Base-by-base conservation (phyloP, 1,140 invertebrate genomes). In the Procambarus clarkii region DNA sequence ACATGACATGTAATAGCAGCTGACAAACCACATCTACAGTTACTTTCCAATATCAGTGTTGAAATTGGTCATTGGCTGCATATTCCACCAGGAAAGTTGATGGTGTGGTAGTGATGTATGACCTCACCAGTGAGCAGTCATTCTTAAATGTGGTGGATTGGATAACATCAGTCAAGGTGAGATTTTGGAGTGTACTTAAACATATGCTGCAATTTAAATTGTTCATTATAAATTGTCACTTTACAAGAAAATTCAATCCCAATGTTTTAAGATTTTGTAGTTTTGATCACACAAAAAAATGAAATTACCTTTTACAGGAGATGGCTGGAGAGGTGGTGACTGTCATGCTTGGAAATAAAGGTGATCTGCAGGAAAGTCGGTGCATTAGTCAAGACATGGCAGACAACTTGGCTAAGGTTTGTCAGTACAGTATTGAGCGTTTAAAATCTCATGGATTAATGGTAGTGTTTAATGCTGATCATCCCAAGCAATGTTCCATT, bases 41-140 rank as follows among this genome's bases (percentile, higher is more conserved):
- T 34, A 34, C 34, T 34, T 34, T 34, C 34, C 34, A 34, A 34
- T 34, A 34, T 34, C 34, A n/a, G 34, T 34, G 34, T 34, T 34
- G 34, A 34, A 34, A 34, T 34, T 34, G 34, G 34, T 34, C 34
- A 34, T 34, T 34, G 34, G 34, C 34, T 34, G 4, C 13, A 54
- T 54, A 54, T 34, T 89, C 44, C 81, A 18, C 15, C 80, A 94
- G 96, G 7, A 96, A 96, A 93, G 95, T 96, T 18, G 96, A 96
- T 93, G 95, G 95, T n/a, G 95, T 96, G 15, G 94, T 96, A 60
- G 92, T 96, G 54, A 95, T 96, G 94, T 96, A 96, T 94, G 96
- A 96, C 93, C 94, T 96, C 13, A 96, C 95, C 18, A 94, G 94
- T 1, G 95, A 96, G 92, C 92, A 93, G 44, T 95, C 95, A 1